Percentiles rank a stretch among this genome's conserved stretches.
These are phyloP conservation scores for Lacanobia oleracea DNA, from an alignment of 2,888 invertebrate genomes.

Conservation along the genomic window DNA sequence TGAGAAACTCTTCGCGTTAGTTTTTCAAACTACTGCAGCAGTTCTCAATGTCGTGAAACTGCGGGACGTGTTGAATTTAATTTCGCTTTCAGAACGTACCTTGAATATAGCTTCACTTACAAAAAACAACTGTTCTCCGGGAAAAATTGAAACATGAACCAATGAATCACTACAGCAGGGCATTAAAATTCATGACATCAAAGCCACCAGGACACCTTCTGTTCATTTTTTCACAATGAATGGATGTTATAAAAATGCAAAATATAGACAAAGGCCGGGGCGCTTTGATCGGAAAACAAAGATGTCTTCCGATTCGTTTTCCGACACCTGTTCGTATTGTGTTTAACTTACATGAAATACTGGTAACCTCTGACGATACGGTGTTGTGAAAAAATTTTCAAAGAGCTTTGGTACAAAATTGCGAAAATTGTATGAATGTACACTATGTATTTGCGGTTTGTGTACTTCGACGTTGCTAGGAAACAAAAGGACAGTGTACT, in stretches of 20 bases:
- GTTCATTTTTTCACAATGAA: constrained; percentile 29
- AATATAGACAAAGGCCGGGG: constrained; percentile 34
- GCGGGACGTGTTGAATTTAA: constrained; percentile 32
- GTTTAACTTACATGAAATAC: constrained; percentile 19
- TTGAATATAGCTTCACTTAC: constrained; percentile 19
- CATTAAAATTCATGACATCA: constrained; percentile 49
- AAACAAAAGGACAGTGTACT: constrained; percentile 63
- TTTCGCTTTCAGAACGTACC: constrained; percentile 38
- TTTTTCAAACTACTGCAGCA: constrained; percentile 59
- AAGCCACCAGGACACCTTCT: constrained; percentile 22
- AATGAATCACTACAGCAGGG: constrained; percentile 2
- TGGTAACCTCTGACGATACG: constrained; percentile 8
- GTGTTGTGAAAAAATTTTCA: constrained; percentile 11
- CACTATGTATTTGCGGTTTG: constrained; percentile 52
- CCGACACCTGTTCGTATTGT: constrained; percentile 32
- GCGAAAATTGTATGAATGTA: constrained; percentile 24
- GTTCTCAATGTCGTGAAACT: constrained; percentile 51
- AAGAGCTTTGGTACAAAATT: constrained; percentile 21
- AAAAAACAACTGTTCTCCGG: background rate
- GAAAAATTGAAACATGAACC: background rate
- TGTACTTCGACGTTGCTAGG: constrained; percentile 65
- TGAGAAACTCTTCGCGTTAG: constrained; percentile 49
- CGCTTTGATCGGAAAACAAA: constrained; percentile 56
- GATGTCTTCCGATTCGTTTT: constrained; percentile 22
- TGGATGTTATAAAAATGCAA: constrained; percentile 50